These are phyloP conservation scores for Callipepla squamata DNA, from an alignment of 2,113 vertebrate species.

Conservation along the genomic window DNA sequence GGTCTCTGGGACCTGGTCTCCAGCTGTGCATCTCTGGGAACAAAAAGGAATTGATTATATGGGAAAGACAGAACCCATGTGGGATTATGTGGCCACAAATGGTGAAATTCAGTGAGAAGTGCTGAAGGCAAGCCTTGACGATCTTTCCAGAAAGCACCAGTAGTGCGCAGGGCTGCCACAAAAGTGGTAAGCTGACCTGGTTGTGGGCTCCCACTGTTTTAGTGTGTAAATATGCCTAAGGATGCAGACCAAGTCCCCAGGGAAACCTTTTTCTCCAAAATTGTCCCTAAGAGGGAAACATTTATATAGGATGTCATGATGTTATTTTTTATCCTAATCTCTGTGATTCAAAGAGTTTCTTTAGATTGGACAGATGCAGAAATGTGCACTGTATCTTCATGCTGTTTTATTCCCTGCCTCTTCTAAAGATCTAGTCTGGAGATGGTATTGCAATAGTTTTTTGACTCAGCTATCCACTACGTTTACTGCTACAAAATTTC, in stretches of 20 bases:
- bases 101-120: background rate
- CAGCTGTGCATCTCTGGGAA: background rate
- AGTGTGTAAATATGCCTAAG: background rate
- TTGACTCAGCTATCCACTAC: background rate
- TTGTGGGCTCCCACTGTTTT: background rate
- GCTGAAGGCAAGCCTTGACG: background rate
- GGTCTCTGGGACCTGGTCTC: background rate
- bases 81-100: background rate
- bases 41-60: background rate
- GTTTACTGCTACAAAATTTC: background rate
- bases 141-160: background rate
- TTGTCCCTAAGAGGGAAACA: background rate
- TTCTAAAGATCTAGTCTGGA: background rate
- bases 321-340: background rate
- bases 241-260: background rate
- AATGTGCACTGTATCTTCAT: background rate
- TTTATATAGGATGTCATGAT: background rate
- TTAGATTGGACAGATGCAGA: background rate
- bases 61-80: background rate
- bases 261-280: background rate
- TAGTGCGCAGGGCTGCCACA: background rate
- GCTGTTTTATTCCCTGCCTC: background rate
- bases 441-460: background rate
- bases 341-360: background rate
- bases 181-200: background rate